These are phyloP conservation scores for Meriones unguiculatus DNA, from an alignment of 2,113 vertebrate species.

Conservation along the genomic window DNA sequence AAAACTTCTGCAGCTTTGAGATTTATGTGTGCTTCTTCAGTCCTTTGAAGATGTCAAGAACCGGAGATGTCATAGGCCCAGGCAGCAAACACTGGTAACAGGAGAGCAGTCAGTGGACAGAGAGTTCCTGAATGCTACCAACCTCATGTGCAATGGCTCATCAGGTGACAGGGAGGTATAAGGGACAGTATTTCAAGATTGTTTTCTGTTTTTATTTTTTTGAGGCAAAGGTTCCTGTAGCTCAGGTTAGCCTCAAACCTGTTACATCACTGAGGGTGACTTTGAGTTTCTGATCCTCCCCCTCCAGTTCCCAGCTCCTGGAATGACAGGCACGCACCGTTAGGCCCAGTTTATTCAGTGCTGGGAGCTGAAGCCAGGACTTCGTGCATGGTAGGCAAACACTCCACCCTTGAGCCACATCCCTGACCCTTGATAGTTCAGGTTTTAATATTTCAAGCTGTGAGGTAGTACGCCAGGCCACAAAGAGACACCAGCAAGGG, in stretches of 20 bases:
- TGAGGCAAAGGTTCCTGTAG: background rate
- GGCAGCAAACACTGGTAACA: background rate
- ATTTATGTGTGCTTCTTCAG: too few species aligned
- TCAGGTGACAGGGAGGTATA: background rate
- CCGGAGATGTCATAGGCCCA: background rate
- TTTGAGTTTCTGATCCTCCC: background rate
- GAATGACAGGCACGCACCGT: background rate
- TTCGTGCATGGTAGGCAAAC: background rate
- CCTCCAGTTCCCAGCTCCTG: background rate
- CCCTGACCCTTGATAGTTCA: background rate
- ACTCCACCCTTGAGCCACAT: background rate
- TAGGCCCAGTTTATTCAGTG: background rate
- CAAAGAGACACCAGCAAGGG: rapidly evolving
- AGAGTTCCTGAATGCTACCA: background rate
- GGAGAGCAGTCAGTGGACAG: background rate
- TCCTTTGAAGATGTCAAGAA: background rate
- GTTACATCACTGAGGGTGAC: background rate
- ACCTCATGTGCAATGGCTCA: rapidly evolving
- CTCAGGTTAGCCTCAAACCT: background rate
- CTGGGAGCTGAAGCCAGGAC: background rate
- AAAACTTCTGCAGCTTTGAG: background rate
- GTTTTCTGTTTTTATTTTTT: background rate
- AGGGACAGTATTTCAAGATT: background rate
- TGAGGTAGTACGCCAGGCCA: rapidly evolving
- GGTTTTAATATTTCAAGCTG: too few species aligned